Evolutionary conservation across 2,113 vertebrate species (phyloP), one percentile per base, ranked within the genome.

Genomic region (Gila orcuttii): DNA sequence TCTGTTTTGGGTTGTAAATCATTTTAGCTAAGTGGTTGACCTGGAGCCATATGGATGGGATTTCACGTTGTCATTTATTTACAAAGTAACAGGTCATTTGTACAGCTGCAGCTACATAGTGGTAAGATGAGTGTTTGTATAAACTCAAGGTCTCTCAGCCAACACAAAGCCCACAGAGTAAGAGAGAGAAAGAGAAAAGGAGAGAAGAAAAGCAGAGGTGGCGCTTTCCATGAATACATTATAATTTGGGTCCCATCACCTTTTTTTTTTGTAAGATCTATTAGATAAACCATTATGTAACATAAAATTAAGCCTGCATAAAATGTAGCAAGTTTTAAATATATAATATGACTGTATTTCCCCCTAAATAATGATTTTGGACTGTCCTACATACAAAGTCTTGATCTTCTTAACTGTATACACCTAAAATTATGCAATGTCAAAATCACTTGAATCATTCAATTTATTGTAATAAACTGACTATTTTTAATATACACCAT

Each of bases 21-120:
- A 74, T 64, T 47, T 74, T 62, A 52, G 64, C 31, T 82, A 59
- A 86, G 52, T 33, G 64, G 33, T 59, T 80, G 84, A 85, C 62
- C 76, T 80, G 10, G 12, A 83, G 82, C 50, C 82, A 83, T 73
- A 73, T 59, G 82, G 68, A 83, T 42, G 33, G 7, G 82, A 73
- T 83, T 73, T 73, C 25, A 83, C 66, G 2, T 73, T 83, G 68
- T 83, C 68, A 73, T 74, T 83, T 73, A 83, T 59, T 73, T 73
- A 39, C 64, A 73, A 68, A 25, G 28, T 31, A 83, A 39, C 81
- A 47, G 81, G 81, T 39, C 81, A 83, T 83, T 83, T 83, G 66
- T 73, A 73, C 82, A 83, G 82, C 68, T 83, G 82, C 31, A 21
- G 68, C 82, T 59, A 39, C 68, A 42, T 45, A 13, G 50, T 3